Evolutionary conservation across 2,113 vertebrate species (phyloP), one percentile per base, ranked within the genome.

Genomic region (Speoplatyrhinus poulsoni): DNA sequence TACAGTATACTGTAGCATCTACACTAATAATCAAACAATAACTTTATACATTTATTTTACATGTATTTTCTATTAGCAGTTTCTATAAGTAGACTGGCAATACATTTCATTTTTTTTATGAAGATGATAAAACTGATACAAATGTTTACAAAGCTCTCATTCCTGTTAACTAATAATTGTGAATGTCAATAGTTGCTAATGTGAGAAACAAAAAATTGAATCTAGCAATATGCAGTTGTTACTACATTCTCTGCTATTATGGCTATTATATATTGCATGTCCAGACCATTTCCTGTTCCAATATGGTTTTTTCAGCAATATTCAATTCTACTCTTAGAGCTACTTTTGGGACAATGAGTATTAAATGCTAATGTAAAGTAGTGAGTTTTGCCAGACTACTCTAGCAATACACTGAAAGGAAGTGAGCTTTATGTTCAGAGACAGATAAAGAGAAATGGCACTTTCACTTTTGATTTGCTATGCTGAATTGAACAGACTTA

Each of bases 311-410:
- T 1, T 26, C 19, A 57, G 68, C 32, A 70, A 66, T 13, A 48
- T 9, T 36, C 50, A 4, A 80, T 79, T 76, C 65, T 62, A 50
- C 54, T 70, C 62, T 67, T 50, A 50, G 7, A 52, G 13, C 50
- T 4, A 6, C 19, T 69, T 9, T 83, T 88, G 78, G 66, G 76
- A 75, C 76, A 82, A 59, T 49, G 6, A 50, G 7, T 4, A 3
- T 85, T 86, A 60, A 73, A 59, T 77, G 78, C 84, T 70, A 47
- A 49, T 68, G 82, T 82, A 70, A 86, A 79, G 60, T 66, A 32
- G n/a, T 46, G 57, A 69, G 59, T 74, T 75, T 79, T 75, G 65
- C 65, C 63, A 83, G 46, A 41, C 33, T 1, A 19, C 16, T 6
- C 15, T 19, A 41, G 7, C 36, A 41, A 8, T 41, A 8, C 36